Evolutionary conservation across 1,140 invertebrate genomes (phyloP).

Genomic region (Pomacea maculata): DNA sequence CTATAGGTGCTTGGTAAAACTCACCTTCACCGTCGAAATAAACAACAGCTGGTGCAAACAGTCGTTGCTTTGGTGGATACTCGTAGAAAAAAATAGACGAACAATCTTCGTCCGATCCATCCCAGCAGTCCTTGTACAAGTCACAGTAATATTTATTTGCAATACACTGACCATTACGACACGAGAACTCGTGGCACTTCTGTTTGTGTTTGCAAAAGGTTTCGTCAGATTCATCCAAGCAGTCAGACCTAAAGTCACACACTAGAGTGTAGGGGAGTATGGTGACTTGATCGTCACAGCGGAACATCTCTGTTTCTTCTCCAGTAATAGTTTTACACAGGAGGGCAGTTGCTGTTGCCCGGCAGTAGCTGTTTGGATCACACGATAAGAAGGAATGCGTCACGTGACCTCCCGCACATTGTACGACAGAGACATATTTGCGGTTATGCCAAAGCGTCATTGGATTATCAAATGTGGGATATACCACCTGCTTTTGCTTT

Average conservation of each 20-base stretch:
- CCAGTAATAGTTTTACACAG: no score
- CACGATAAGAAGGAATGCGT: no score
- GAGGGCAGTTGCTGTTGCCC: no score
- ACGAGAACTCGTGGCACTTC: not conserved
- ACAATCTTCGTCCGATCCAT: conserved; percentile 9
- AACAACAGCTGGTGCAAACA: conserved; percentile 1
- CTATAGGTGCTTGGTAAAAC: not conserved
- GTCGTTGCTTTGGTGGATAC: not conserved
- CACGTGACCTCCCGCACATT: no score
- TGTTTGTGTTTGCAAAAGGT: no score
- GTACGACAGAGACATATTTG: no score
- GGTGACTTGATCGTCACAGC: not conserved
- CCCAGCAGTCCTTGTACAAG: conserved; percentile 10
- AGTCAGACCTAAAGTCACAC: not conserved
- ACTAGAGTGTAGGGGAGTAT: conserved; percentile 1
- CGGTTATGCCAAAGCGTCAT: no score
- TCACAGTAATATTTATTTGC: not conserved
- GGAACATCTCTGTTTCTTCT: no score
- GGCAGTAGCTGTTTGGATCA: no score
- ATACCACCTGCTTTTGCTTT: no score
- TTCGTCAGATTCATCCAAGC: no score
- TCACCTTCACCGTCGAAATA: not conserved
- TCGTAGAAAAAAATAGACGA: not conserved
- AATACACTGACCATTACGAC: not conserved
- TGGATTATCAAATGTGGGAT: no score